These are phyloP conservation scores for Vicugna pacos DNA, from an alignment of 2,113 vertebrate genomes.

Conservation along the genomic window DNA sequence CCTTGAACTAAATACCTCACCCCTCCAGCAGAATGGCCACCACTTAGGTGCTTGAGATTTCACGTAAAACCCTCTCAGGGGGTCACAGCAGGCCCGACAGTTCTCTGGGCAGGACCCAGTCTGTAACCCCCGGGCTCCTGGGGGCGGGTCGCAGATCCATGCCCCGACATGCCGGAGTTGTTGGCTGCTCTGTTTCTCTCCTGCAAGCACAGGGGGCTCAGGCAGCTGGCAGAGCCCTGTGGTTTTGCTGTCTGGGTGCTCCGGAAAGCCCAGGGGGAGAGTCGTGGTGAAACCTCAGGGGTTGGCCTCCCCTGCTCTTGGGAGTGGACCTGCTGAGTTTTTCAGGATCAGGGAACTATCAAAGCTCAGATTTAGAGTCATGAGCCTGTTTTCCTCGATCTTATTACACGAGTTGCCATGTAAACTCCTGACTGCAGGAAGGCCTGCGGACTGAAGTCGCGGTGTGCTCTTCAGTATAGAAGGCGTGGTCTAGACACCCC, in stretches of 20 bases:
- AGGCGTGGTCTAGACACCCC: neutral
- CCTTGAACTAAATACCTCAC: neutral
- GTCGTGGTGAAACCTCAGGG: neutral
- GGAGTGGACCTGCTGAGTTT: too few species aligned
- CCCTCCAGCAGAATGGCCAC: neutral
- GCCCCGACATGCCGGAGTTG: too few species aligned
- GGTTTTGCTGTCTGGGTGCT: neutral
- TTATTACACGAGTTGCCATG: neutral
- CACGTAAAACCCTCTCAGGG: neutral
- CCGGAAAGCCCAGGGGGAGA: neutral
- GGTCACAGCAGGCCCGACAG: neutral
- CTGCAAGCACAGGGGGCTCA: neutral
- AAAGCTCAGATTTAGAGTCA: neutral
- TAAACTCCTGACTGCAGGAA: neutral
- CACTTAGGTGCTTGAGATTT: neutral
- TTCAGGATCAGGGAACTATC: neutral
- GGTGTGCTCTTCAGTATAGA: neutral
- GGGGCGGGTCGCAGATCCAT: neutral
- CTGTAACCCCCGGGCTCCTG: neutral
- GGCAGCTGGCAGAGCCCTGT: neutral
- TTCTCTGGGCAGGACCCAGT: neutral
- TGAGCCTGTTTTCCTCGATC: neutral
- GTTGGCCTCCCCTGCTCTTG: neutral
- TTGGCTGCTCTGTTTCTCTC: neutral
- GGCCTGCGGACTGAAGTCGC: neutral